Evolutionary conservation across 2,797 vertebrate genomes (phyloP), one percentile per base, ranked within the genome.

Genomic region (Leptodactylus fallax): DNA sequence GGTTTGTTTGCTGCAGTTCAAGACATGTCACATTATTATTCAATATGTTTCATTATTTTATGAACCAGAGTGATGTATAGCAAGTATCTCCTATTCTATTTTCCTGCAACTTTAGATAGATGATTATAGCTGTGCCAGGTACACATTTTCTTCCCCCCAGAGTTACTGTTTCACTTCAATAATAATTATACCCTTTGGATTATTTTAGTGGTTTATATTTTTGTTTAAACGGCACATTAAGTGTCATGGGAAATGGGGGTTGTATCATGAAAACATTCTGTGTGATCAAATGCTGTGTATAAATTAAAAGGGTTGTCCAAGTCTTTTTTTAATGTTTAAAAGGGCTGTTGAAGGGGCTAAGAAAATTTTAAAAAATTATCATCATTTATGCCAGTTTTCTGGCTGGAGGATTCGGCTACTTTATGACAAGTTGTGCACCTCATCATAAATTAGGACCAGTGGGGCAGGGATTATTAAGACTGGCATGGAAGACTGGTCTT

Each of bases 161-260:
- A 27, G 71, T 49, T 51, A 49, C 49, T 0, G 21, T 74, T 74
- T 49, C 71, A 49, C 10, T 74, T 51, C 45, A n/a, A n/a, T 49
- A 23, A 47, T 81, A 81, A 81, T 81, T 81, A 81, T 81, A 81
- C 79, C 60, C 79, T 61, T 61, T 23, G 49, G 45, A 74, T 81
- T 61, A 61, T 47, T 14, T 61, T 81, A 47, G 58, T 5, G 63
- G 27, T 21, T 21, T 63, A 74, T 72, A 19, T 9, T 17, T 27
- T 80, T 80, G 60, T 58, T 61, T 80, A 80, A 61, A 61, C 25
- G 60, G 55, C 56, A 63, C 79, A 63, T 45, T 21, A 63, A 63
- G 5, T 81, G 36, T 21, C 79, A 49, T 27, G 79, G 79, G 79
- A 63, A 21, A n/a, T 61, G 7, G 6, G 17, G 25, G 23, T 47